Conservation (phyloP, 2,797 vertebrate species). For the Paguma larvata region DNA sequence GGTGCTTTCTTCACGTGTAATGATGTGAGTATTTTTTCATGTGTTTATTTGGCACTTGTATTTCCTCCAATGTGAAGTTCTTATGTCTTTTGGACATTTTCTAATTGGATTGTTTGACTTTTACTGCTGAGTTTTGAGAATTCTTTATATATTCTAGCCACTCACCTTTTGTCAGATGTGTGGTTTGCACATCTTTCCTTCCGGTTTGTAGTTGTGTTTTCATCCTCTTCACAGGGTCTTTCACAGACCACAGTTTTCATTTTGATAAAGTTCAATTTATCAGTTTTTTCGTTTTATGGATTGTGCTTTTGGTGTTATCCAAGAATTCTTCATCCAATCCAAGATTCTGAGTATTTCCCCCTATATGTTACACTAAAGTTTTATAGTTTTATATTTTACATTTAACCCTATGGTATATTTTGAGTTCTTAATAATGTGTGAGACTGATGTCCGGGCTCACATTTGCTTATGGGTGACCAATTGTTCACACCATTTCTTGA, state of each 20-base stretch:
- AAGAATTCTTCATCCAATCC: neutral
- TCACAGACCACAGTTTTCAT: neutral
- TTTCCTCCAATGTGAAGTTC: neutral
- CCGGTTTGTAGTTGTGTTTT: neutral
- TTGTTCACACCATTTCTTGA: neutral
- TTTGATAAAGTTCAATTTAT: neutral
- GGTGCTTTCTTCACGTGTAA: neutral
- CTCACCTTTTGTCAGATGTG: neutral
- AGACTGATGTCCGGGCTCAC: neutral
- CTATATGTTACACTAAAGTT: neutral
- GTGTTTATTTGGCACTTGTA: neutral
- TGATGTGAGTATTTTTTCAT: neutral
- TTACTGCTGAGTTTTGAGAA: neutral
- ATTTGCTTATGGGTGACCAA: neutral
- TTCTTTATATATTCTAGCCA: neutral
- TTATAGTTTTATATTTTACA: neutral
- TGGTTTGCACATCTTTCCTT: neutral
- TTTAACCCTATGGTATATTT: neutral
- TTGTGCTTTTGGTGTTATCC: neutral
- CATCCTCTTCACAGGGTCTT: neutral
- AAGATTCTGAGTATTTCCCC: neutral
- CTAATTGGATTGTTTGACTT: neutral
- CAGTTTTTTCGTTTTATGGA: neutral
- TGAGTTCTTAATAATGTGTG: neutral
- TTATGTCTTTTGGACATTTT: neutral